Percentiles rank a stretch among this genome's conserved stretches.
Conservation (phyloP, 2,888 invertebrate genomes). For the Sarcophaga carnaria region DNA sequence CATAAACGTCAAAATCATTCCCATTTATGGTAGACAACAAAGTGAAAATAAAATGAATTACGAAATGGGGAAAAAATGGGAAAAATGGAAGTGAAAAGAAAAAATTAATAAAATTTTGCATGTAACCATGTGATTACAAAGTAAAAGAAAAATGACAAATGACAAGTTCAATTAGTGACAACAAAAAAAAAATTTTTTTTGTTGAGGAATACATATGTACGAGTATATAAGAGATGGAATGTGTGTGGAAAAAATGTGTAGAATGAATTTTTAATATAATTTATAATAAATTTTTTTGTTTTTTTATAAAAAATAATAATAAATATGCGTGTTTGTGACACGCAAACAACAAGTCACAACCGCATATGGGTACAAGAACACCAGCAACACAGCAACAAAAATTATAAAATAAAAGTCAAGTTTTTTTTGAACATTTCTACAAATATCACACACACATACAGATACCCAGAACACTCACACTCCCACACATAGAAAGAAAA, state of each 20-base stretch:
- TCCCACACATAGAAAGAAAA: background rate
- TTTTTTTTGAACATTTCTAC: too few species aligned
- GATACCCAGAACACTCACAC: background rate
- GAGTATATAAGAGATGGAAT: too few species aligned
- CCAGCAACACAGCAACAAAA: too few species aligned
- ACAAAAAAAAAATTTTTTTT: conserved; percentile 13
- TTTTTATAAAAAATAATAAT: conserved; percentile 38
- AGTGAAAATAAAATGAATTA: conserved; percentile 10
- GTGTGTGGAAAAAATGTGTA: conserved; percentile 4
- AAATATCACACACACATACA: background rate
- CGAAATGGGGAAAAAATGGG: background rate
- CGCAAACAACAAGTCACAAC: conserved; percentile 59
- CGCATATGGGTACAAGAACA: conserved; percentile 25
- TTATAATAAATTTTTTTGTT: conserved; percentile 46
- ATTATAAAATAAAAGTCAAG: too few species aligned
- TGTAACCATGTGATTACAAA: conserved; percentile 71
- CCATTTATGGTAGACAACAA: conserved; percentile 51
- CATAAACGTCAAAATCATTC: conserved; percentile 75
- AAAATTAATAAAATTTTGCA: conserved; percentile 71
- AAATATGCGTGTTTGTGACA: conserved; percentile 53
- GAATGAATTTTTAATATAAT: conserved; percentile 55
- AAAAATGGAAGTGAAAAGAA: background rate
- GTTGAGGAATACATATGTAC: too few species aligned
- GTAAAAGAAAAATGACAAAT: conserved; percentile 72
- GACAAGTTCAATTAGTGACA: conserved; percentile 75